Conservation (phyloP, 2,888 invertebrate species). For the Lasius fuliginosus region DNA sequence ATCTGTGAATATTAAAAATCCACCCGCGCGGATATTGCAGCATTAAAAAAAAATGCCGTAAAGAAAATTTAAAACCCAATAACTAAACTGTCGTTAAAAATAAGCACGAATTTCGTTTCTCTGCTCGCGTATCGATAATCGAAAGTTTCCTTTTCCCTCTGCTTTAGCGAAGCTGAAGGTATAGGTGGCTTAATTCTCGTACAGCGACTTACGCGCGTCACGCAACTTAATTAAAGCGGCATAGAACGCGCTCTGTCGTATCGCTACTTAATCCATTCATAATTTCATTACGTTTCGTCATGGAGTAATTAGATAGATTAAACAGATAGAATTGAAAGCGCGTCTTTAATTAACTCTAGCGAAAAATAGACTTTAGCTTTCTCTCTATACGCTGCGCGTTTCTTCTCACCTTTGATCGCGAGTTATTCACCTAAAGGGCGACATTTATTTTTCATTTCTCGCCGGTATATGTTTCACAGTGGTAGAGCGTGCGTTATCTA, state of each 20-base stretch:
- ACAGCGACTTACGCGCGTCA: conserved; percentile 16
- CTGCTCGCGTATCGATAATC: neutral
- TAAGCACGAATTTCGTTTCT: neutral
- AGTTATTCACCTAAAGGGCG: neutral
- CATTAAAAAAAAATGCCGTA: neutral
- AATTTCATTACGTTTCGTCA: conserved; percentile 48
- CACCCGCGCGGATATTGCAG: neutral
- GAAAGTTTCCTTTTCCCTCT: neutral
- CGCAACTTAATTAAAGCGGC: conserved; percentile 42
- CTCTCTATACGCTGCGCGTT: neutral
- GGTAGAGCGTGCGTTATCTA: neutral
- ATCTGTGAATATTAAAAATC: neutral
- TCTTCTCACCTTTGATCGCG: conserved; percentile 1
- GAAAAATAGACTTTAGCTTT: conserved; percentile 3
- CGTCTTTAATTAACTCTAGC: conserved; percentile 11
- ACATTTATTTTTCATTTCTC: conserved; percentile 30
- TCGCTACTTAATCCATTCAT: conserved; percentile 46
- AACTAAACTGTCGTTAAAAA: neutral
- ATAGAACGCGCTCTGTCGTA: conserved; percentile 14
- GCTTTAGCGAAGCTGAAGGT: neutral
- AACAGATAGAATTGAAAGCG: conserved; percentile 41
- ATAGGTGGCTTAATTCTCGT: neutral
- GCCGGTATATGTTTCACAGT: neutral
- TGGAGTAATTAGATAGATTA: conserved; percentile 53
- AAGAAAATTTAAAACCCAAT: neutral